Percentiles rank a stretch among this genome's conserved stretches.
These are phyloP conservation scores for Sesia bembeciformis DNA, from an alignment of 2,888 invertebrate genomes.

Conservation along the genomic window DNA sequence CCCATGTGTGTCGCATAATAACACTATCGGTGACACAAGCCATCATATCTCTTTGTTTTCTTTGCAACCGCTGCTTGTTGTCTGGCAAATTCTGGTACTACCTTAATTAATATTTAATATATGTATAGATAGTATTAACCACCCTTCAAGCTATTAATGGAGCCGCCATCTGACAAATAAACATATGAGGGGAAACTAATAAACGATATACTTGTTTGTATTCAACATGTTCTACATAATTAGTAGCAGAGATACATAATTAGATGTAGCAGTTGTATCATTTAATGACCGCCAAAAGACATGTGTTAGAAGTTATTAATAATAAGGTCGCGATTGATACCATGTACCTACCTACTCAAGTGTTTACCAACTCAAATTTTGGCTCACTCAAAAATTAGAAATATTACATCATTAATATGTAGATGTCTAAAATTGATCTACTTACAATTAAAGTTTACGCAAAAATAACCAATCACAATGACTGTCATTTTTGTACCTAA, in stretches of 20 bases:
- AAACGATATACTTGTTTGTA: background rate
- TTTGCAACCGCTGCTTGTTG: conserved; percentile 40
- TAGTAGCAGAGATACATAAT: background rate
- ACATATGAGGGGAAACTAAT: background rate
- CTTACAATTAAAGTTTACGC: too few relatives aligned
- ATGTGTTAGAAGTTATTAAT: background rate
- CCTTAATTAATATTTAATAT: conserved; percentile 50
- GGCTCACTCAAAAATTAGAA: too few relatives aligned
- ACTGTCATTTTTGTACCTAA: too few relatives aligned
- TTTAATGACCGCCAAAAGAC: background rate
- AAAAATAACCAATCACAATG: too few relatives aligned
- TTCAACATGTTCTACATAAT: background rate
- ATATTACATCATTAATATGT: too few relatives aligned
- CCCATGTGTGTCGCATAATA: conserved; percentile 11
- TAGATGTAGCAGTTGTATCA: too few relatives aligned
- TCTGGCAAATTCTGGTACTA: conserved; percentile 37
- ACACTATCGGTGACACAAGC: conserved; percentile 29
- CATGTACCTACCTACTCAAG: too few relatives aligned
- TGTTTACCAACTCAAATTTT: too few relatives aligned
- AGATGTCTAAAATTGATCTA: too few relatives aligned
- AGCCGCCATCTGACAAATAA: background rate
- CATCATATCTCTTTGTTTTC: conserved; percentile 55
- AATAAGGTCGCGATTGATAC: background rate
- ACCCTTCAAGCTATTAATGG: background rate
- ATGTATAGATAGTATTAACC: conserved; percentile 11